Evolutionary conservation across 2,113 vertebrate species (phyloP), one percentile per base, ranked within the genome.

Genomic region (Empidonax traillii): DNA sequence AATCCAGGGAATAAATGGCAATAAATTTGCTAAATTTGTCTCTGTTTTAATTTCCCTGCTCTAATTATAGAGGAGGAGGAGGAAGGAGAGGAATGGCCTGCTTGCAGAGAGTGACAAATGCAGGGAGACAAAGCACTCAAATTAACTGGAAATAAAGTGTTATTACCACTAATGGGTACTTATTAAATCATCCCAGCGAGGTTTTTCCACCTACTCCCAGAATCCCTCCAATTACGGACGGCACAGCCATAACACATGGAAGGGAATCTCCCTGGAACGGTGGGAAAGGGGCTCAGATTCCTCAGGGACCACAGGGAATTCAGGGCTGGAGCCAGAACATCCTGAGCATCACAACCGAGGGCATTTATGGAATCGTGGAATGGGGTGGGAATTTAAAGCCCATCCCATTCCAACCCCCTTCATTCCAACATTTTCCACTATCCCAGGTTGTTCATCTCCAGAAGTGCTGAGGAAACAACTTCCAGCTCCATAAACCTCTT

Each of bases 91-190:
- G 68, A 77, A 47, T 19, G 37, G 81, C 85, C 94, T 46, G 86
- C 90, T 90, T 90, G 67, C 8, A 79, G 31, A 88, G 90, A 90
- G 52, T 8, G 11, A 30, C 39, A 61, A 77, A 80, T 2, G 24
- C 31, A 8, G 14, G 9, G 53, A 94, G 88, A 86, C 43, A 71
- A 95, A 77, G 85, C 75, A 22, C 85, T 59, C 67, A 90, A 96
- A 96, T 90, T 74, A 95, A 67, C 5, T 2, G 14, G 20, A 28
- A 62, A 52, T 67, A 52, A 69, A 8, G 6, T 21, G 19, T 74
- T 74, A 91, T 95, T 88, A 92, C 33, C 44, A 23, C 18, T 86
- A 94, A 90, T 75, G 28, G 78, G 65, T 86, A 44, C 94, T 96
- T 94, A 90, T 95, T 83, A 73, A 94, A 77, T 39, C 63, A 41